Conservation (phyloP, 2,113 vertebrate species). For the Mionectes macconnelli region DNA sequence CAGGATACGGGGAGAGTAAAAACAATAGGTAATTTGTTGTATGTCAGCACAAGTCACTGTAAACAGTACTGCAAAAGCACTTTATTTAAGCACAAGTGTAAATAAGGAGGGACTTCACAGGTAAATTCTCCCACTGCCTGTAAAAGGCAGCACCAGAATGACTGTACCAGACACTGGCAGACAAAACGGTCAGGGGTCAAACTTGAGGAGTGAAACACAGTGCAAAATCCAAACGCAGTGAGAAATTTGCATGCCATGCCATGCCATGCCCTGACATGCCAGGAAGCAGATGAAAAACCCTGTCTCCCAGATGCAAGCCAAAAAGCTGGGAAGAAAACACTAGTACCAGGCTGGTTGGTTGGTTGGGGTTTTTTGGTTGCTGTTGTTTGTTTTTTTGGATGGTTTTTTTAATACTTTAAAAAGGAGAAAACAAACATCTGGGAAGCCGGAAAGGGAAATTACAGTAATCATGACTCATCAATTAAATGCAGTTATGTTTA, state of each 20-base stretch:
- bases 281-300: neutral
- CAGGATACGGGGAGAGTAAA: neutral
- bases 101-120: neutral
- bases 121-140: neutral
- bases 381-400: neutral
- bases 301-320: neutral
- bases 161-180: neutral
- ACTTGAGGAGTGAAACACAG: neutral
- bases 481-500: neutral
- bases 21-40: neutral
- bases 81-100: neutral
- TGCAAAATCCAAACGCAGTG: neutral
- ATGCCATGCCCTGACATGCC: neutral
- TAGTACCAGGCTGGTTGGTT: neutral
- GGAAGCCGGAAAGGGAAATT: neutral
- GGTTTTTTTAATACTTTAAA: neutral
- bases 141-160: neutral
- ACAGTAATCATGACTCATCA: neutral
- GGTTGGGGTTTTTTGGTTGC: neutral
- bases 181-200: neutral
- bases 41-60: neutral
- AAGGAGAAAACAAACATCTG: neutral
- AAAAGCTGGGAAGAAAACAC: neutral
- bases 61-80: neutral
- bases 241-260: neutral